Conservation (phyloP, 2,113 vertebrate genomes). For the Uria aalge region DNA sequence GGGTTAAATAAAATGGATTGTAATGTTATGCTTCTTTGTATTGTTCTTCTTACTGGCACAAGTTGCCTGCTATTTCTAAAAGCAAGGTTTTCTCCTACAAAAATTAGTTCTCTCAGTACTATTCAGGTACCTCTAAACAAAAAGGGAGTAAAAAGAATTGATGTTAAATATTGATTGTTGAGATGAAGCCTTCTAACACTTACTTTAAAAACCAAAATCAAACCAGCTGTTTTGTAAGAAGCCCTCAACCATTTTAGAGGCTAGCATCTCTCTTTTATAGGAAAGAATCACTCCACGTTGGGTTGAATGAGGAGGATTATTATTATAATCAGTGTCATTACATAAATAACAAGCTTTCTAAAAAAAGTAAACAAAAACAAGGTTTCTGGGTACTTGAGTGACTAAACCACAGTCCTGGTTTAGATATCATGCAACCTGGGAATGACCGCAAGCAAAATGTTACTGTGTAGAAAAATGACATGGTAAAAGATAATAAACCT, state of each 20-base stretch:
- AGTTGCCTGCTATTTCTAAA: neutral
- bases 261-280: neutral
- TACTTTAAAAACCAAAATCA: neutral
- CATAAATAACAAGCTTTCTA: neutral
- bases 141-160: rapidly evolving
- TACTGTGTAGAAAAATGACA: neutral
- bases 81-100: neutral
- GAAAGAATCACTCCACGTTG: neutral
- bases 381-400: neutral
- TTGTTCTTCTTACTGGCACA: neutral
- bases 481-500: neutral
- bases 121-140: neutral
- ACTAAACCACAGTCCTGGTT: neutral
- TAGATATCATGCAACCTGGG: neutral
- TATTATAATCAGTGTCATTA: neutral
- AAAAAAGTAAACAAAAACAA: neutral
- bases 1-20: neutral
- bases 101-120: neutral
- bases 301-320: neutral
- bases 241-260: neutral
- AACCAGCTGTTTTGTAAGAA: neutral
- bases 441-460: neutral
- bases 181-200: neutral
- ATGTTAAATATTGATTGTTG: neutral
- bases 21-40: neutral